These are phyloP conservation scores for Philereme vetulata DNA, from an alignment of 2,888 invertebrate species.

Conservation along the genomic window DNA sequence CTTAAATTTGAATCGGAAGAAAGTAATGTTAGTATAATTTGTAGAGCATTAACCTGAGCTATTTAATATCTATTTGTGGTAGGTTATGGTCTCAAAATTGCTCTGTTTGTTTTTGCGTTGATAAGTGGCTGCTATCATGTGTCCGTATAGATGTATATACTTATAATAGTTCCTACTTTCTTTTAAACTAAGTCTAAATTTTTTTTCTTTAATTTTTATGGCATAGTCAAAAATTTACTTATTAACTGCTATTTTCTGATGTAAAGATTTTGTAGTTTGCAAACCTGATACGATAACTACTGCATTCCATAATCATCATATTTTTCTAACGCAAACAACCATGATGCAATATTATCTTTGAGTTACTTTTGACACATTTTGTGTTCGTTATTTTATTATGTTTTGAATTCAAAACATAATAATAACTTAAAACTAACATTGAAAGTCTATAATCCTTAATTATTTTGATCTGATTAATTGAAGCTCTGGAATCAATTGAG, in stretches of 20 bases:
- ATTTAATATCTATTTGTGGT: background rate
- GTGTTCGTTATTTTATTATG: background rate
- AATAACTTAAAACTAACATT: no score
- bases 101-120: no score
- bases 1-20: no score
- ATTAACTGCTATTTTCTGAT: slow-evolving; percentile 3
- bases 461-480: no score
- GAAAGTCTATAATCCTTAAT: no score
- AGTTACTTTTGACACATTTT: slow-evolving; percentile 34
- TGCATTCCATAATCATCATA: slow-evolving; percentile 17
- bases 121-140: no score
- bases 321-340: slow-evolving; percentile 33
- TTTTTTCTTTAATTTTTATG: background rate
- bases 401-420: background rate
- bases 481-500: no score
- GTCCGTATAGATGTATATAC: no score
- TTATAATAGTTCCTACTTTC: no score
- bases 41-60: no score
- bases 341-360: slow-evolving; percentile 47
- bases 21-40: no score
- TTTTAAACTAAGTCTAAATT: background rate
- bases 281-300: slow-evolving; percentile 19
- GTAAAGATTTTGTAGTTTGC: slow-evolving; percentile 44
- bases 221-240: background rate
- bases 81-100: background rate